Percentiles rank a stretch among this genome's conserved stretches.
phyloP scores from a whole-genome alignment of 2,888 invertebrate species.

The Tetramorium bicarinatum region DNA sequence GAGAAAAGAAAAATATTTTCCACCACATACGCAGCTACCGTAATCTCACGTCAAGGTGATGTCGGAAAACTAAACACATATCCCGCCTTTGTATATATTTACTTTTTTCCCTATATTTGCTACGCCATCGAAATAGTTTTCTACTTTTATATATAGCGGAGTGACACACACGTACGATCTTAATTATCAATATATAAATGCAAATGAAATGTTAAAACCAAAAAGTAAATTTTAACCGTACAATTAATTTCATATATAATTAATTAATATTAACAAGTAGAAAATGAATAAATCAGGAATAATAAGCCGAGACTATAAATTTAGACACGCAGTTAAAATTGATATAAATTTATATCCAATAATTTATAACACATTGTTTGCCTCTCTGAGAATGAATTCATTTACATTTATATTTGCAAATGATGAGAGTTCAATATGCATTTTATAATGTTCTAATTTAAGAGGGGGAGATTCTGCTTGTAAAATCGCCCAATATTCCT shows the following conservation, averaged over 20 bases:
- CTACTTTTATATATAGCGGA: neutral
- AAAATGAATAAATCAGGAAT: constrained; percentile 32
- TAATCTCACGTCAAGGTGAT: constrained; percentile 22
- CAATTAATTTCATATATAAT: constrained; percentile 18
- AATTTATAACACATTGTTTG: constrained; percentile 34
- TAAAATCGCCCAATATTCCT: neutral
- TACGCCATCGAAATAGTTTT: neutral
- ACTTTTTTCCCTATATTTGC: neutral
- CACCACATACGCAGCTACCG: constrained; percentile 11
- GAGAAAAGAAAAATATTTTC: constrained; percentile 53
- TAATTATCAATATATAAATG: neutral
- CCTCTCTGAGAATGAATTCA: neutral
- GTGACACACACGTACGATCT: neutral
- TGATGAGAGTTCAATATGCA: constrained; percentile 8
- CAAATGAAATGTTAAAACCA: neutral
- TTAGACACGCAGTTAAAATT: constrained; percentile 25
- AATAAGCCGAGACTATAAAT: constrained; percentile 35
- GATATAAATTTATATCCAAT: constrained; percentile 30
- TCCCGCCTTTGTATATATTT: neutral
- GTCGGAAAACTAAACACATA: constrained; percentile 32
- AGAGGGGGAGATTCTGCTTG: no score
- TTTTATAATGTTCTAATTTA: constrained; percentile 9
- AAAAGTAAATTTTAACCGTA: constrained; percentile 9
- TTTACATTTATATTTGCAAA: constrained; percentile 27
- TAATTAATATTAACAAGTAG: constrained; percentile 46